Conservation (phyloP, 2,888 invertebrate genomes). For the Drosophila mimetica region DNA sequence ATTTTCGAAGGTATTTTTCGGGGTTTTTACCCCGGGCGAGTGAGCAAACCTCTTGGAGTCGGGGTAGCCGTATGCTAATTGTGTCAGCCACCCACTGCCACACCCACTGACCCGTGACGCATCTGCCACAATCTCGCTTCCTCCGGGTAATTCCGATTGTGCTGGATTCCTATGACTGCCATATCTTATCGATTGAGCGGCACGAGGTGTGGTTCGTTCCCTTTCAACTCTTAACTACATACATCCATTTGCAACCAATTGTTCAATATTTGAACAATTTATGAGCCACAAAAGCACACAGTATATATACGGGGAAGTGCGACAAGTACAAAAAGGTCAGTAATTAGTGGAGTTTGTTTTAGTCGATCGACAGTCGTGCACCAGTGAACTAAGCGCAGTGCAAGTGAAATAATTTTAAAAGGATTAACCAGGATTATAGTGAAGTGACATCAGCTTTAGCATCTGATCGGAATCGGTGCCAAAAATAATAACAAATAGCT, state of each 20-base stretch:
- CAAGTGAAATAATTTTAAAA: conserved; percentile 3
- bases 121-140: conserved; percentile 43
- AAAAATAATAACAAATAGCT: background rate
- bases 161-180: conserved; percentile 55
- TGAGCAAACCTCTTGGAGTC: background rate
- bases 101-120: conserved; percentile 51
- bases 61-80: conserved; percentile 49
- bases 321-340: conserved; percentile 73
- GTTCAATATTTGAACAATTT: conserved; percentile 77
- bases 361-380: conserved; percentile 44
- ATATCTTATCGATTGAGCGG: conserved; percentile 68
- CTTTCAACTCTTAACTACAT: conserved; percentile 48
- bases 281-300: conserved; percentile 52
- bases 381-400: conserved; percentile 4
- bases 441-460: background rate
- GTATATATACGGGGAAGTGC: conserved; percentile 29
- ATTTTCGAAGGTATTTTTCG: conserved; percentile 28
- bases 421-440: conserved; percentile 39
- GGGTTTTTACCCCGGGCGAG: conserved; percentile 45
- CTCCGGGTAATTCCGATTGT: conserved; percentile 60
- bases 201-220: conserved; percentile 52
- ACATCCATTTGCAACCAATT: conserved; percentile 62
- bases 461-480: background rate
- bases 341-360: conserved; percentile 63
- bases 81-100: conserved; percentile 46